phyloP scores from a whole-genome alignment of 2,797 vertebrate genomes.

The Chromobotia macracanthus region DNA sequence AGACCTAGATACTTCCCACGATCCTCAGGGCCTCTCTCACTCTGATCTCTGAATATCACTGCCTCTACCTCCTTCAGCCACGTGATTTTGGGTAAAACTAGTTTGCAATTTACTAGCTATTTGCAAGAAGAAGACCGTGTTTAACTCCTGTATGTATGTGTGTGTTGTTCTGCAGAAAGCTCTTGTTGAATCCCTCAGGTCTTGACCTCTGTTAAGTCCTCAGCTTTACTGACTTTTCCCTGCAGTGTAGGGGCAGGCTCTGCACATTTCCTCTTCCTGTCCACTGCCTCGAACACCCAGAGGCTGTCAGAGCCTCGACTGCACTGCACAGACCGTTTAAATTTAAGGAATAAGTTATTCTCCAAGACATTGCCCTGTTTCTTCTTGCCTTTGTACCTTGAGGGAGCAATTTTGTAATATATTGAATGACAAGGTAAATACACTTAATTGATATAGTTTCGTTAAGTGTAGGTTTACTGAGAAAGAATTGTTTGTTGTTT shows the following conservation, averaged over 20 bases:
- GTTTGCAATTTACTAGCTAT: constrained; percentile 17
- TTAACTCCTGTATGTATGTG: constrained; percentile 2
- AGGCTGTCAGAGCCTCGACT: constrained; percentile 23
- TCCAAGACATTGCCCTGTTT: neutral
- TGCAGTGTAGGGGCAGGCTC: constrained; percentile 20
- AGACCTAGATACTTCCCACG: constrained; percentile 51
- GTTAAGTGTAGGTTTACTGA: neutral
- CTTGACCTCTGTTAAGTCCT: constrained; percentile 51
- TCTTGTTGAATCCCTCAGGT: constrained; percentile 37
- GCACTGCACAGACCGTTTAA: neutral
- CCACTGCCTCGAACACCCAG: constrained; percentile 20
- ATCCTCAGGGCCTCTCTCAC: constrained; percentile 22
- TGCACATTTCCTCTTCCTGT: constrained; percentile 47
- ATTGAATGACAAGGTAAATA: neutral
- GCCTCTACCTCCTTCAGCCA: constrained; percentile 3
- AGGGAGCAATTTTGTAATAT: neutral
- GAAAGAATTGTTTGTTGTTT: neutral
- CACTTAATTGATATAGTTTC: neutral
- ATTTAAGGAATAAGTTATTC: constrained; percentile 3
- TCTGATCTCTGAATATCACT: constrained; percentile 27
- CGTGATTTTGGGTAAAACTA: constrained; percentile 3
- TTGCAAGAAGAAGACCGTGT: constrained; percentile 3
- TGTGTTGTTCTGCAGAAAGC: constrained; percentile 5
- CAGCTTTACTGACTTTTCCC: constrained; percentile 51
- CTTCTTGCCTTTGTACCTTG: neutral